Conservation (phyloP, 1,140 invertebrate genomes). For the Eufriesea mexicana region DNA sequence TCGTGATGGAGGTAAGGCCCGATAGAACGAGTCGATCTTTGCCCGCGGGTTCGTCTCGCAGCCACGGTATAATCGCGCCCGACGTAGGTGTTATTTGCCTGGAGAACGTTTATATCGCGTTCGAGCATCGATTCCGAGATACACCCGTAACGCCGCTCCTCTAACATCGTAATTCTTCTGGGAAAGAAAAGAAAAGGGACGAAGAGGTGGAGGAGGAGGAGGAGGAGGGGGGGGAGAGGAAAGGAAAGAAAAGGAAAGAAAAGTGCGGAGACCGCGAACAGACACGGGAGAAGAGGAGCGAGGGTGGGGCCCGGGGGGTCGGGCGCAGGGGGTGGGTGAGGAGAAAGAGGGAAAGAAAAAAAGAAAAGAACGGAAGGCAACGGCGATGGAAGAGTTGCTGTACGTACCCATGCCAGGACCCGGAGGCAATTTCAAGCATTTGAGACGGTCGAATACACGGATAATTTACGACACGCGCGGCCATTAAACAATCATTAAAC, state of each 20-base stretch:
- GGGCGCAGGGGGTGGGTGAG: neutral
- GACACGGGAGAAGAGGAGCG: constrained; percentile 34
- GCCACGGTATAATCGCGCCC: constrained; percentile 1
- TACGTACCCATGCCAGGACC: constrained; percentile 64
- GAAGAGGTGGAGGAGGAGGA: too few species aligned
- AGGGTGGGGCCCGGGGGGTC: neutral
- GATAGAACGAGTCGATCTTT: neutral
- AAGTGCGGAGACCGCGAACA: constrained; percentile 16
- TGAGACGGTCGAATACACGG: constrained; percentile 80
- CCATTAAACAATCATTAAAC: constrained; percentile 84
- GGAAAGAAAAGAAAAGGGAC: neutral
- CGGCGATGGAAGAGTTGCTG: constrained; percentile 53
- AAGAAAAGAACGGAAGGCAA: constrained; percentile 28
- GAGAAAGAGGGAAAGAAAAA: neutral
- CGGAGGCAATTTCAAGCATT: constrained; percentile 81
- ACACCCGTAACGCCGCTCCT: constrained; percentile 19
- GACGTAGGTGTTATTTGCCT: constrained; percentile 23
- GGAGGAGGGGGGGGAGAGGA: too few species aligned
- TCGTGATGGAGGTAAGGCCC: constrained; percentile 90
- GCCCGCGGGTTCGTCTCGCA: neutral
- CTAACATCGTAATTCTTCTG: constrained; percentile 56
- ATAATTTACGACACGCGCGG: constrained; percentile 81
- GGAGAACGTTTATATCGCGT: constrained; percentile 17
- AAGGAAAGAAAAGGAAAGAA: neutral
- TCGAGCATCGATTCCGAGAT: constrained; percentile 18